These are phyloP conservation scores for Drosophila teissieri DNA, from an alignment of 1,140 invertebrate genomes.

Conservation along the genomic window DNA sequence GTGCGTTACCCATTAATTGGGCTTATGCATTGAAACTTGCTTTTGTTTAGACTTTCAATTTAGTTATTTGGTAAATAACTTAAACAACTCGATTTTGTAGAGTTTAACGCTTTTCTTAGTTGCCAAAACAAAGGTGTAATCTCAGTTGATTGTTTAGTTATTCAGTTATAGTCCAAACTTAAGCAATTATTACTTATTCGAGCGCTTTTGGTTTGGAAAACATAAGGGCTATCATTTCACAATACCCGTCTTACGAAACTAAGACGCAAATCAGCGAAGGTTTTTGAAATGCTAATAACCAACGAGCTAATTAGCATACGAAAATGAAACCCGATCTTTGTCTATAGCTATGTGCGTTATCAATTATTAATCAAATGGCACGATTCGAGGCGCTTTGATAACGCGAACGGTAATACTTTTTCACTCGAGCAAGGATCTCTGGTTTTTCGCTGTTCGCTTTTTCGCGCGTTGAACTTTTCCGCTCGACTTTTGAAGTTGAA, in stretches of 20 bases:
- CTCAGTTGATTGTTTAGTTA: no score
- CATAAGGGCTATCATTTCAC: slow-evolving; percentile 15
- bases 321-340: slow-evolving; percentile 11
- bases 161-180: no score
- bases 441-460: slow-evolving; percentile 8
- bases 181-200: no score
- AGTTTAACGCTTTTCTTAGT: no score
- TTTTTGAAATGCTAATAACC: slow-evolving; percentile 33
- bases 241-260: slow-evolving; percentile 19
- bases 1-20: neutral
- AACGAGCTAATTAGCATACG: slow-evolving; percentile 18
- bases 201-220: no score
- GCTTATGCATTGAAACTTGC: neutral
- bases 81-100: no score
- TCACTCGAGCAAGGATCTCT: slow-evolving; percentile 24
- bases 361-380: slow-evolving; percentile 8
- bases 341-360: slow-evolving; percentile 13
- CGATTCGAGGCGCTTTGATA: slow-evolving; percentile 21
- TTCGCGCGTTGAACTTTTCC: slow-evolving; percentile 52
- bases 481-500: slow-evolving; percentile 71
- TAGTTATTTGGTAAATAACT: neutral
- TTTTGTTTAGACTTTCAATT: neutral
- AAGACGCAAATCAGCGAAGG: slow-evolving; percentile 15
- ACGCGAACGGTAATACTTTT: neutral
- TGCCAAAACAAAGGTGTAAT: no score